Conservation (phyloP, 2,113 vertebrate species). For the Vombatus ursinus region DNA sequence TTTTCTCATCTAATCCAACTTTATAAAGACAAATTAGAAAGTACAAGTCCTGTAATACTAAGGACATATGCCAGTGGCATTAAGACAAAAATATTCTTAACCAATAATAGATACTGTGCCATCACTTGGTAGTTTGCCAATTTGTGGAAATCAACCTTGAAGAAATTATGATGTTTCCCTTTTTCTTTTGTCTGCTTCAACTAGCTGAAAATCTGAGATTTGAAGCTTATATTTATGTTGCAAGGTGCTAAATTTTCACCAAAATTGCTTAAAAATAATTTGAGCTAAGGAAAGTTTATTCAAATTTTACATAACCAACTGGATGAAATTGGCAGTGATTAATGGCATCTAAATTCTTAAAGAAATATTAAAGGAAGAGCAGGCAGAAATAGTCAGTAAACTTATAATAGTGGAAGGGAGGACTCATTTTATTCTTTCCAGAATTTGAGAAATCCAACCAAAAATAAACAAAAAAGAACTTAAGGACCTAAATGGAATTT, state of each 20-base stretch:
- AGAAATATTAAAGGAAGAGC: no score
- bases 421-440: no score
- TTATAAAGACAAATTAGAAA: constrained; percentile 40
- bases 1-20: constrained; percentile 49
- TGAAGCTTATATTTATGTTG: constrained; percentile 30
- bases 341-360: no score
- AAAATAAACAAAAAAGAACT: no score
- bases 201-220: constrained; percentile 23
- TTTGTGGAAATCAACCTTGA: constrained; percentile 40
- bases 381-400: no score
- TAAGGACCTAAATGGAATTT: no score
- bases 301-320: constrained; percentile 36
- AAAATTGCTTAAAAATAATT: not conserved
- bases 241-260: constrained; percentile 53
- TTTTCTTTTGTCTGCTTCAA: constrained; percentile 39
- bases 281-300: constrained; percentile 68
- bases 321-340: constrained; percentile 31
- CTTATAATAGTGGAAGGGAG: no score
- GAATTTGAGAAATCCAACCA: no score
- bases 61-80: constrained; percentile 11
- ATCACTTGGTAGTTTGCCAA: constrained; percentile 25
- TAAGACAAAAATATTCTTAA: constrained; percentile 36
- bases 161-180: not conserved
- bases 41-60: constrained; percentile 38
- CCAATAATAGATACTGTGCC: not conserved